phyloP scores from a whole-genome alignment of 2,888 invertebrate species.

The Parthenolecanium corni region DNA sequence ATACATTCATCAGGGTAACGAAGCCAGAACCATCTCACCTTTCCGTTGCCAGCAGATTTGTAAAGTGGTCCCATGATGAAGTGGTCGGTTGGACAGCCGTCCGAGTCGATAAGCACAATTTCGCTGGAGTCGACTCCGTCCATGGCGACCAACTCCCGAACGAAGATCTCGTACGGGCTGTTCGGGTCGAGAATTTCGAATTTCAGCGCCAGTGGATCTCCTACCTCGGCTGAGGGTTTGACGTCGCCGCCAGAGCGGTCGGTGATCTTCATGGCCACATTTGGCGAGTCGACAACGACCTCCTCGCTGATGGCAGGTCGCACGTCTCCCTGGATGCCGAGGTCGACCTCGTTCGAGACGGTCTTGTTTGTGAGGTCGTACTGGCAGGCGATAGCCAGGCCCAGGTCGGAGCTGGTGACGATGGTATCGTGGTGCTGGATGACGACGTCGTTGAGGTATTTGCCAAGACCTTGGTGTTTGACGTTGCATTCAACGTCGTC shows the following conservation, averaged over 20 bases:
- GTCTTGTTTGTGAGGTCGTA: constrained; percentile 90
- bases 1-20: too few relatives aligned
- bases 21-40: too few relatives aligned
- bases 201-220: constrained; percentile 78
- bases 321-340: constrained; percentile 80
- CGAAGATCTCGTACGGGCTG: constrained; percentile 91
- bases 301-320: constrained; percentile 76
- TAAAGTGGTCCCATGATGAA: constrained; percentile 87
- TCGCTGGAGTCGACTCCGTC: constrained; percentile 87
- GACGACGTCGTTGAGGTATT: constrained; percentile 81
- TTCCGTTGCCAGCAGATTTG: constrained; percentile 62
- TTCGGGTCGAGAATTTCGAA: constrained; percentile 87
- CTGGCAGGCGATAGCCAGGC: constrained; percentile 84
- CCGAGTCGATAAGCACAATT: constrained; percentile 79
- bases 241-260: constrained; percentile 72
- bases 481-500: constrained; percentile 88
- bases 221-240: constrained; percentile 79
- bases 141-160: constrained; percentile 85
- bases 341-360: constrained; percentile 81
- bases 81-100: constrained; percentile 86
- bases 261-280: constrained; percentile 87
- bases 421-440: constrained; percentile 93
- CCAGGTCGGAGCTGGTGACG: constrained; percentile 86
- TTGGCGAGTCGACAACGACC: constrained; percentile 75
- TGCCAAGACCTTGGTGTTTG: constrained; percentile 73